Conservation (phyloP, 2,797 vertebrate species). For the Tapera naevia region DNA sequence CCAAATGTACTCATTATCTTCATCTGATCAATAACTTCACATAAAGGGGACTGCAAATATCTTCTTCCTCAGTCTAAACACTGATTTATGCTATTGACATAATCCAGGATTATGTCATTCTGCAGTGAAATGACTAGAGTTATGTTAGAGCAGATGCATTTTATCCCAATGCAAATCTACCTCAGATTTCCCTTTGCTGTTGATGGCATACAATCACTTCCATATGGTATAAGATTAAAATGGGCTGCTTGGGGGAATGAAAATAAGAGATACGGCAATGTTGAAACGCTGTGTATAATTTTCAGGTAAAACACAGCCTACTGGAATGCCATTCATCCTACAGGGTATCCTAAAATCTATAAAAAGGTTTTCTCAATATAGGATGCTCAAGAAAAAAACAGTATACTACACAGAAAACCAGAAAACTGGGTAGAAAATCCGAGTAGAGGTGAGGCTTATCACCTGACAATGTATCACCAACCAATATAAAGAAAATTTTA, state of each 20-base stretch:
- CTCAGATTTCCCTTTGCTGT: slow-evolving; percentile 20
- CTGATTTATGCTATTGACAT: neutral
- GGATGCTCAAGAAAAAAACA: neutral
- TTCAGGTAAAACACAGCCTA: neutral
- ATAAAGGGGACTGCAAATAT: neutral
- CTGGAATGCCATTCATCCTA: neutral
- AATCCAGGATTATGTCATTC: neutral
- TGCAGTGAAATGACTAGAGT: neutral
- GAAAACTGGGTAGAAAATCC: neutral
- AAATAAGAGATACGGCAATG: slow-evolving; percentile 47
- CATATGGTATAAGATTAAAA: slow-evolving; percentile 53
- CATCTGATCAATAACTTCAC: neutral
- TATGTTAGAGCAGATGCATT: slow-evolving; percentile 3
- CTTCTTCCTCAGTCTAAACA: neutral
- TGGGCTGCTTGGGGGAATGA: slow-evolving; percentile 37
- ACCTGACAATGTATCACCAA: neutral
- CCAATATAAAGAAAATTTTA: neutral
- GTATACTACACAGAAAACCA: neutral
- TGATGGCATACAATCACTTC: slow-evolving; percentile 40
- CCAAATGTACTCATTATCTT: neutral
- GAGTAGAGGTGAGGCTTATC: neutral
- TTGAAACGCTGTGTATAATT: neutral
- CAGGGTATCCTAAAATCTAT: neutral
- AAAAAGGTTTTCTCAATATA: neutral
- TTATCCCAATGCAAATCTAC: slow-evolving; percentile 3